Base-by-base conservation (phyloP, 2,888 invertebrate species). In the Nomada fabriciana region DNA sequence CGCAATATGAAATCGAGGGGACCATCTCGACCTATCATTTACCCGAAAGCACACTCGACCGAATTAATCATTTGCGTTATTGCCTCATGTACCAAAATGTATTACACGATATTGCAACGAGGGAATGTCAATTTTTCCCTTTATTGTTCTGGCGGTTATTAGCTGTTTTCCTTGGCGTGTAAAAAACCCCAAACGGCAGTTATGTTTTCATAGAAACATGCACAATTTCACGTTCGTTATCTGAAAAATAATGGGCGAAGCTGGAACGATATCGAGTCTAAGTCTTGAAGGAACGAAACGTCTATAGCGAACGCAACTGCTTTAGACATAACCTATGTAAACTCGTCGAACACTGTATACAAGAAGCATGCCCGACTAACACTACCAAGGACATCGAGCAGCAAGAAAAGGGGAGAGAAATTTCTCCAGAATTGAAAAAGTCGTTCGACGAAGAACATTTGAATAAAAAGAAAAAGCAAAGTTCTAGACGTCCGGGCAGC, bases 401-500 rank as follows among this genome's bases (percentile, higher is more conserved):
- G 47, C 0, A 11, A 23, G 13, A 13, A 23, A 18, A 4, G n/a
- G 36, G 2, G 11, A 15, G 2, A 4, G 4, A 23, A 59, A 57
- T 57, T 29, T 36, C 13, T 1, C 13, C 25, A n/a, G 25, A 25
- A 52, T 20, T 74, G 29, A 11, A 36, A 60, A 53, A 25, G 69
- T 36, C 72, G 61, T 80, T 29, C 50, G 74, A 75, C 57, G 74
- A 72, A 67, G 61, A 57, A 59, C 25, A 60, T 78, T 23, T 25
- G 50, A 74, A 55, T 74, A 50, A 29, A 67, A 70, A 75, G 61
- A 70, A 18, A 68, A 64, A 59, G 52, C 75, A 25, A 72, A 72
- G 69, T 78, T 59, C 55, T 52, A 61, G 59, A 78, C 55, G 74
- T 53, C 61, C 79, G 29, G 23, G 36, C 70, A 59, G 76, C 63